Percentiles rank a stretch among this genome's conserved stretches.
These are phyloP conservation scores for Auanema freiburgensis DNA, from an alignment of 2,888 invertebrate species.

Conservation along the genomic window DNA sequence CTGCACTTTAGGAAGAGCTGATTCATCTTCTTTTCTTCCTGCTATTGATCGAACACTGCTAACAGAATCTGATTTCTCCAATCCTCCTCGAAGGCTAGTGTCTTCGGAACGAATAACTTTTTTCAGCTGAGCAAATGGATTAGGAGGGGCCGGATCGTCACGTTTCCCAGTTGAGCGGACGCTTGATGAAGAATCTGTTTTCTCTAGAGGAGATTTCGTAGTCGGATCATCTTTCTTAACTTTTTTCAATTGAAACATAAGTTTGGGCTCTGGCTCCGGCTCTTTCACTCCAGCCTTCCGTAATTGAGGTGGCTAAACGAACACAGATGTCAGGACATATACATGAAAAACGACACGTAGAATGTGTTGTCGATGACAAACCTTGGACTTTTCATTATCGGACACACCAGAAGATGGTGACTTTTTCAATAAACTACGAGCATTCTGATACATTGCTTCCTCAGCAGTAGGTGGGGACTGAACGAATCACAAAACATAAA, in stretches of 20 bases:
- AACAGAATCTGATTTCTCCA: constrained; percentile 40
- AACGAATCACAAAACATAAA: background rate
- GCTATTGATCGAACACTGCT: constrained; percentile 31
- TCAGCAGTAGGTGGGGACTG: constrained; percentile 17
- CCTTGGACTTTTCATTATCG: constrained; percentile 13
- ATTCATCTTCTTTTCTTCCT: constrained; percentile 22
- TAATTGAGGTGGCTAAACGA: constrained; percentile 33
- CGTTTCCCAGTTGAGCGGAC: constrained; percentile 11
- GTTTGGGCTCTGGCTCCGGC: constrained; percentile 40
- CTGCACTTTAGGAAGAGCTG: constrained; percentile 27
- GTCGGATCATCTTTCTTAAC: constrained; percentile 42
- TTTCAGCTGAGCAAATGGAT: constrained; percentile 46
- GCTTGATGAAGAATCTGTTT: constrained; percentile 38
- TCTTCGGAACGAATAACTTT: constrained; percentile 37
- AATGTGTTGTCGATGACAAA: background rate
- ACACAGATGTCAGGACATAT: constrained; percentile 2
- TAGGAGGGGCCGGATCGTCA: constrained; percentile 26
- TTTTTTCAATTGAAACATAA: constrained; percentile 43
- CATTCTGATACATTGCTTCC: constrained; percentile 26
- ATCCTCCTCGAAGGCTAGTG: constrained; percentile 17
- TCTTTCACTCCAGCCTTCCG: constrained; percentile 39
- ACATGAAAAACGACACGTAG: background rate
- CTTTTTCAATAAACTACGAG: constrained; percentile 28
- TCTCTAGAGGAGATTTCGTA: constrained; percentile 27
- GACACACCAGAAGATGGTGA: constrained; percentile 4